A percentile compares a stretch with the other conserved stretches of the same genome.
phyloP scores from a whole-genome alignment of 2,113 vertebrate species.

The Xiphophorus maculatus region DNA sequence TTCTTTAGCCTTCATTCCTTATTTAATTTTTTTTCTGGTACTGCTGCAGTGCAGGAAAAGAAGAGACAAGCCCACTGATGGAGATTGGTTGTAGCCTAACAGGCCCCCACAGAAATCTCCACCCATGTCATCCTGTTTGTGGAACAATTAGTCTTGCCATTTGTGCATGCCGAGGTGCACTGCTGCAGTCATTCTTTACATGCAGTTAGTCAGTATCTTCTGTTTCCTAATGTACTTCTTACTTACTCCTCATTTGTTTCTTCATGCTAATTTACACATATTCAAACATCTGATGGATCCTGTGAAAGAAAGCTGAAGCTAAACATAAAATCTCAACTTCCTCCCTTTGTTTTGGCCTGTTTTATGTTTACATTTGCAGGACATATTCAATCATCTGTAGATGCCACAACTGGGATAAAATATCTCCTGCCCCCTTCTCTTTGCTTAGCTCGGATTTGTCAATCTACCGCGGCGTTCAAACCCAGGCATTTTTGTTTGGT shows the following conservation, averaged over 20 bases:
- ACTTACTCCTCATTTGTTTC: not conserved
- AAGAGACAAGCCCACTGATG: conserved; percentile 52
- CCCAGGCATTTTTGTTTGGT: not conserved
- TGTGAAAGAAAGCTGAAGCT: conserved; percentile 34
- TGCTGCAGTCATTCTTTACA: conserved; percentile 7
- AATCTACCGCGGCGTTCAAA: not conserved
- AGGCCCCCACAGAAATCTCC: conserved; percentile 66
- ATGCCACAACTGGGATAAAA: not conserved
- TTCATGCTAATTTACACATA: conserved; percentile 20
- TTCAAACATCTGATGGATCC: conserved; percentile 19
- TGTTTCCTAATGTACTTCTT: conserved; percentile 24
- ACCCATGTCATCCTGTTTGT: conserved; percentile 60
- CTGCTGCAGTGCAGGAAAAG: conserved; percentile 40
- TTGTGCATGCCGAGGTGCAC: conserved; percentile 5
- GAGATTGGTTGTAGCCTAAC: conserved; percentile 68
- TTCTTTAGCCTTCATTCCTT: conserved; percentile 35
- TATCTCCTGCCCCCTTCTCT: not conserved
- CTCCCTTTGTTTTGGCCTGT: not conserved
- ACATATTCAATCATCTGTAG: not conserved
- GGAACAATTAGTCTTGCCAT: conserved; percentile 47
- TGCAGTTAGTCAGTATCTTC: conserved; percentile 5
- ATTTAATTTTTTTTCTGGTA: conserved; percentile 55
- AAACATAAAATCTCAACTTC: conserved; percentile 22
- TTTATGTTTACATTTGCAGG: not conserved
- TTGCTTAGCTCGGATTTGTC: not conserved